phyloP scores from a whole-genome alignment of 2,113 vertebrate genomes.

The Pseudorectes ferrugineus region DNA sequence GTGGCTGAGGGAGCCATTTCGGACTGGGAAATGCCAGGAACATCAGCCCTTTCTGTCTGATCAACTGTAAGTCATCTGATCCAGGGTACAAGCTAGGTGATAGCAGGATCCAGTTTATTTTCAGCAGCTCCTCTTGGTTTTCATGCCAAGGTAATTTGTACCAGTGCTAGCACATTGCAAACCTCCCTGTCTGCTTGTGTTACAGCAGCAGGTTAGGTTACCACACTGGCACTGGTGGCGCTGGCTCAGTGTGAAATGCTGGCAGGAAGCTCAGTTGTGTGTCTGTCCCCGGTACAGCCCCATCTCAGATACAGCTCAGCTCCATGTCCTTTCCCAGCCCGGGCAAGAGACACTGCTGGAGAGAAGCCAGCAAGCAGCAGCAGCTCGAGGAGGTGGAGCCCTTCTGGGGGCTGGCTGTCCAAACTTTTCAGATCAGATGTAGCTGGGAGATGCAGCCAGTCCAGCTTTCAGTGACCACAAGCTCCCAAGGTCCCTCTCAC shows the following conservation, averaged over 20 bases:
- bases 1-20: neutral
- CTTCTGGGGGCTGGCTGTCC: neutral
- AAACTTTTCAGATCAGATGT: neutral
- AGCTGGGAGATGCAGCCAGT: neutral
- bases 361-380: neutral
- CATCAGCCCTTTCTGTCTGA: neutral
- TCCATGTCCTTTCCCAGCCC: neutral
- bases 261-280: neutral
- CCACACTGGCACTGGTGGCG: accelerated
- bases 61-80: constrained; percentile 52
- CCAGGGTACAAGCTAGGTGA: neutral
- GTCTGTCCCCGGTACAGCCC: neutral
- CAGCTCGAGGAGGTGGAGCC: neutral
- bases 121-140: constrained; percentile 4
- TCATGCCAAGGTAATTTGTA: constrained; percentile 32
- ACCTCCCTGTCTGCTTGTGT: neutral
- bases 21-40: neutral
- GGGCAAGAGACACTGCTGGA: neutral
- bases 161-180: neutral
- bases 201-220: constrained; percentile 16
- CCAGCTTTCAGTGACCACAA: neutral
- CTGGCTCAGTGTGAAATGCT: neutral
- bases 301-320: neutral
- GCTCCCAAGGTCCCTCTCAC: accelerated
- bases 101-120: constrained; percentile 30